Conservation (phyloP, 2,113 vertebrate species). For the Chunga burmeisteri region DNA sequence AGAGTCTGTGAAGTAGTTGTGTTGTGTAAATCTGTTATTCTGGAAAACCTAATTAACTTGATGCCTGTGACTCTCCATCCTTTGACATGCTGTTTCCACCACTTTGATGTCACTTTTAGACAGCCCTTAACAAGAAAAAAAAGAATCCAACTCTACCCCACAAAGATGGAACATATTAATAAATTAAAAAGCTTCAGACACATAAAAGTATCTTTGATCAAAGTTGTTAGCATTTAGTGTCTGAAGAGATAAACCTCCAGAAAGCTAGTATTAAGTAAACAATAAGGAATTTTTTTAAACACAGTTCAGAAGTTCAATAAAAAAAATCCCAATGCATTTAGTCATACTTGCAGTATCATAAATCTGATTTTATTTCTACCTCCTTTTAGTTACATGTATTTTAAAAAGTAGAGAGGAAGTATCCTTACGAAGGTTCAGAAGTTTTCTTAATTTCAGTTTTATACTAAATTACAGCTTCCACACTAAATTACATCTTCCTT, state of each 20-base stretch:
- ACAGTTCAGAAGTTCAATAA: background rate
- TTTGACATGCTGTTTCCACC: background rate
- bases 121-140: background rate
- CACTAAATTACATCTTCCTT: background rate
- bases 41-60: background rate
- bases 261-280: background rate
- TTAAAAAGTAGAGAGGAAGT: background rate
- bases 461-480: background rate
- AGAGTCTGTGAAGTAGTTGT: background rate
- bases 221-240: background rate
- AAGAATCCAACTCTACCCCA: background rate
- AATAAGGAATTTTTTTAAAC: background rate
- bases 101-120: constrained; percentile 8
- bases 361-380: background rate
- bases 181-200: constrained; percentile 22
- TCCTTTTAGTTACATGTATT: background rate
- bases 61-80: background rate
- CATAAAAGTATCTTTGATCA: constrained; percentile 48
- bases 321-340: background rate
- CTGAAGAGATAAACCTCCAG: constrained; percentile 17
- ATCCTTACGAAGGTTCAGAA: background rate
- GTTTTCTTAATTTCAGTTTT: background rate
- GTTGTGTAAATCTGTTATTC: background rate
- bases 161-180: background rate
- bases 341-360: background rate